Conservation (phyloP, 1,140 invertebrate genomes). For the Grapholita molesta region DNA sequence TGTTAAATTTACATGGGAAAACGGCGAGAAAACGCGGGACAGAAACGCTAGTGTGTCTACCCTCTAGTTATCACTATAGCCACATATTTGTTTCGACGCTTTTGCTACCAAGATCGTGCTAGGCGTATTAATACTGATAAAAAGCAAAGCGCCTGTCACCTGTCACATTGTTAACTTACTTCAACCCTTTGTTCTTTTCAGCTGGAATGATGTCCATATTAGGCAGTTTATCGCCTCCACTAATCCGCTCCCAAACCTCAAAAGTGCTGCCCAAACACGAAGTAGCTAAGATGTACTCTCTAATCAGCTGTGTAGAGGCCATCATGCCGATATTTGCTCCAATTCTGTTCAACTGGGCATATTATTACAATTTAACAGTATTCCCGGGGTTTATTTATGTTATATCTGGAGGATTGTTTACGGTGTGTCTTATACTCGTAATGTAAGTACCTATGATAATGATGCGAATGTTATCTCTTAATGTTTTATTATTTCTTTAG, state of each 20-base stretch:
- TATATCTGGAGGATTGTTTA: neutral
- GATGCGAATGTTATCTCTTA: too few relatives aligned
- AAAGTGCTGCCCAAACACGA: conserved; percentile 5
- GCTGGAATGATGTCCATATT: conserved; percentile 16
- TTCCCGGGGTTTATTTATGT: conserved; percentile 11
- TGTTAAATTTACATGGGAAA: too few relatives aligned
- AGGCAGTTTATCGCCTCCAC: neutral
- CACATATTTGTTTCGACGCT: too few relatives aligned
- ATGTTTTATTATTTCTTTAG: too few relatives aligned
- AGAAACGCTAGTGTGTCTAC: too few relatives aligned
- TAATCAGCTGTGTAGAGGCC: conserved; percentile 6
- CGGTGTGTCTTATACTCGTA: conserved; percentile 7
- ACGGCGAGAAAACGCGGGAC: too few relatives aligned
- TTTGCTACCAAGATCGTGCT: too few relatives aligned
- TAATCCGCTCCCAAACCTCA: conserved; percentile 11
- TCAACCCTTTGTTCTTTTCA: neutral
- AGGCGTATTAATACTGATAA: neutral
- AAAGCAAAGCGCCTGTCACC: too few relatives aligned
- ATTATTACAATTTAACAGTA: neutral
- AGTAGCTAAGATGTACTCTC: conserved; percentile 6
- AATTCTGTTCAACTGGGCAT: neutral
- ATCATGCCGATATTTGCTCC: conserved; percentile 3
- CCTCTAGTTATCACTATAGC: too few relatives aligned
- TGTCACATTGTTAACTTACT: neutral
- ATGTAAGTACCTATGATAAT: too few relatives aligned